Percentiles rank a stretch among this genome's conserved stretches.
phyloP scores from a whole-genome alignment of 53 echinoderm and acorn worm species.

The Stichopus horrens region DNA sequence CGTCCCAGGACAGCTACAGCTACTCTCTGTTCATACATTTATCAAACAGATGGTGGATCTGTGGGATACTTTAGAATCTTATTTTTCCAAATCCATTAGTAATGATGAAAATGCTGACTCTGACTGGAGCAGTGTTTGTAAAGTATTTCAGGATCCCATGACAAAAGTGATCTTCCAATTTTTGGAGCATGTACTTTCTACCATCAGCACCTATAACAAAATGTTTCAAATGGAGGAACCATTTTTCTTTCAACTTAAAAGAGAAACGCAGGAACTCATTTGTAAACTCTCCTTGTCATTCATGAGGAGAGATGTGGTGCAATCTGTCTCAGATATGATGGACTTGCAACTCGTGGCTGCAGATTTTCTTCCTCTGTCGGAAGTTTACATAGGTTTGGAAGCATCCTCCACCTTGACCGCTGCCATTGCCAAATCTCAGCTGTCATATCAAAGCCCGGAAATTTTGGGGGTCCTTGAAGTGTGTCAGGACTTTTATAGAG shows the following conservation, averaged over 20 bases:
- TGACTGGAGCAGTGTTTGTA: not conserved
- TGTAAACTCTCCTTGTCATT: slow-evolving; percentile 30
- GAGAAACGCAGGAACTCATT: slow-evolving; percentile 16
- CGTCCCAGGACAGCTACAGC: slow-evolving; percentile 5
- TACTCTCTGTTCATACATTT: slow-evolving; percentile 25
- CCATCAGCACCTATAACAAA: slow-evolving; percentile 21
- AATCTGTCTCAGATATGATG: slow-evolving; percentile 19
- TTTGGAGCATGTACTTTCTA: slow-evolving; percentile 7
- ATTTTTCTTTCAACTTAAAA: slow-evolving; percentile 29
- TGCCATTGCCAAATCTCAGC: slow-evolving; percentile 10
- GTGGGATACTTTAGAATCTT: slow-evolving; percentile 15
- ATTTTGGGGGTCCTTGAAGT: not conserved
- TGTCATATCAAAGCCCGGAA: not conserved
- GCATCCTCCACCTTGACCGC: not conserved
- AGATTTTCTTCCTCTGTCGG: slow-evolving; percentile 6
- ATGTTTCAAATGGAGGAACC: slow-evolving; percentile 40
- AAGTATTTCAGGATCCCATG: slow-evolving; percentile 3
- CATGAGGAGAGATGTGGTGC: slow-evolving; percentile 29
- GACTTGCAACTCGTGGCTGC: not conserved
- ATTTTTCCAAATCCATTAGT: slow-evolving; percentile 2
- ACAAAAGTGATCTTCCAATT: slow-evolving; percentile 20
- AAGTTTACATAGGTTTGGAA: slow-evolving; percentile 38
- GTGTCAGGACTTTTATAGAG: slow-evolving; percentile 34
- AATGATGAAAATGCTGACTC: not conserved
- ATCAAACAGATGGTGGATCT: slow-evolving; percentile 2